Conservation (phyloP, 2,888 invertebrate genomes). For the Acrocera orbiculus region DNA sequence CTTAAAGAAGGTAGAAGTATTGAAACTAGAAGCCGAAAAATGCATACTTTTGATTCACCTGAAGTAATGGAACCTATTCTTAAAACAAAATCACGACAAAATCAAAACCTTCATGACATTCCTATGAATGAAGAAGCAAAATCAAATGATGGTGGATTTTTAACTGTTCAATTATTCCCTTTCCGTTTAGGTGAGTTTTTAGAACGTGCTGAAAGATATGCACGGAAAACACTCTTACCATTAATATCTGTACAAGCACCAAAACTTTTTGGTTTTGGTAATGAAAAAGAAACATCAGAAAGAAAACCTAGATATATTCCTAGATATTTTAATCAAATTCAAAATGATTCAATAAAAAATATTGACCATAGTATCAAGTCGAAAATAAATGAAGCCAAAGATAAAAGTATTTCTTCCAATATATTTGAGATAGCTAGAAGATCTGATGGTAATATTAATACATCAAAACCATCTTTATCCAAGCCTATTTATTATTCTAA, state of each 20-base stretch:
- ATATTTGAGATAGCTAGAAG: conserved; percentile 21
- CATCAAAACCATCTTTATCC: conserved; percentile 10
- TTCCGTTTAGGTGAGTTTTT: conserved; percentile 60
- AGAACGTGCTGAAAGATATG: conserved; percentile 65
- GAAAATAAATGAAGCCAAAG: conserved; percentile 1
- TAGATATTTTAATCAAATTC: too few species aligned
- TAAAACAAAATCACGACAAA: conserved; percentile 40
- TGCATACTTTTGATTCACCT: conserved; percentile 21
- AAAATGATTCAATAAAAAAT: too few species aligned
- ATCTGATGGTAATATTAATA: conserved; percentile 1
- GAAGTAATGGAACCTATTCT: conserved; percentile 64
- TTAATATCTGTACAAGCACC: conserved; percentile 65
- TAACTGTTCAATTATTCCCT: conserved; percentile 63
- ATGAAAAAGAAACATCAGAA: conserved; percentile 25
- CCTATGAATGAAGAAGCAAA: conserved; percentile 18
- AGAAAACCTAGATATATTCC: conserved; percentile 46
- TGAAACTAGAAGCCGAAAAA: conserved; percentile 21
- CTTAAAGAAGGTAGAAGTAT: conserved; percentile 21
- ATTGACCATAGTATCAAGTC: too few species aligned
- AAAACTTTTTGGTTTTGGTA: conserved; percentile 43
- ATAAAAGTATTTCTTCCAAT: conserved; percentile 17
- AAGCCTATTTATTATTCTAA: conserved; percentile 20
- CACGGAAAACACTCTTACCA: conserved; percentile 56
- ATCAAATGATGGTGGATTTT: conserved; percentile 11
- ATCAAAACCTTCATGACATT: conserved; percentile 31